A percentile compares a stretch with the other conserved stretches of the same genome.
These are phyloP conservation scores for Eucera pruinosa DNA, from an alignment of 2,888 invertebrate species.

Conservation along the genomic window DNA sequence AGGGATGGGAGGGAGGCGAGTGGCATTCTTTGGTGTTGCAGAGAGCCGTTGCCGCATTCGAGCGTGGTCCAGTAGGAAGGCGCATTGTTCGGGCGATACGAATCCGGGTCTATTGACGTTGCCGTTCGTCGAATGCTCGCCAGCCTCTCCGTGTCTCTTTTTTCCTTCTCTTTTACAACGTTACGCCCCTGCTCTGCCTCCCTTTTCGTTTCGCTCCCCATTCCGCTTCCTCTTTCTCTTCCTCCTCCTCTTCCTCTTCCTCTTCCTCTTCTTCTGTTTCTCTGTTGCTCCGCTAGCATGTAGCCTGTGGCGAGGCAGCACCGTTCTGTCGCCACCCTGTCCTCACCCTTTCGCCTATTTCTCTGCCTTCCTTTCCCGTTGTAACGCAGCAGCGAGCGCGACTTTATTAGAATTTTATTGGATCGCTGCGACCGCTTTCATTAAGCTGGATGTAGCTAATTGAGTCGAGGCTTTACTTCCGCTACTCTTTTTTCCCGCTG, in stretches of 20 bases:
- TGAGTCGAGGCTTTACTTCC: conserved; percentile 72
- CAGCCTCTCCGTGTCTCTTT: conserved; percentile 31
- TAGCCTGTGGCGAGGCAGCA: no score
- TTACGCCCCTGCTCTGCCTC: conserved; percentile 21
- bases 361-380: conserved; percentile 38
- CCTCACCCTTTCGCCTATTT: not conserved
- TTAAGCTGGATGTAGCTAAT: conserved; percentile 77
- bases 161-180: conserved; percentile 32
- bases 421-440: conserved; percentile 74
- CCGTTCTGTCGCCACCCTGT: conserved; percentile 15
- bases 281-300: conserved; percentile 8
- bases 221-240: no score
- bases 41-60: conserved; percentile 50
- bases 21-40: conserved; percentile 53
- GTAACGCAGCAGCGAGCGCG: conserved; percentile 61
- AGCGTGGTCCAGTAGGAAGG: conserved; percentile 62
- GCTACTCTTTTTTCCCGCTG: conserved; percentile 59
- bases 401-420: conserved; percentile 78
- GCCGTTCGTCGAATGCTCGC: conserved; percentile 59
- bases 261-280: conserved; percentile 1
- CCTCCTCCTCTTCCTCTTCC: no score
- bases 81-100: conserved; percentile 68
- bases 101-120: conserved; percentile 67
- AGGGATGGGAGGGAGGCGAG: conserved; percentile 10
- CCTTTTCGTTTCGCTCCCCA: no score